Base-by-base conservation (phyloP, 2,113 vertebrate species). In the Sylvia atricapilla region DNA sequence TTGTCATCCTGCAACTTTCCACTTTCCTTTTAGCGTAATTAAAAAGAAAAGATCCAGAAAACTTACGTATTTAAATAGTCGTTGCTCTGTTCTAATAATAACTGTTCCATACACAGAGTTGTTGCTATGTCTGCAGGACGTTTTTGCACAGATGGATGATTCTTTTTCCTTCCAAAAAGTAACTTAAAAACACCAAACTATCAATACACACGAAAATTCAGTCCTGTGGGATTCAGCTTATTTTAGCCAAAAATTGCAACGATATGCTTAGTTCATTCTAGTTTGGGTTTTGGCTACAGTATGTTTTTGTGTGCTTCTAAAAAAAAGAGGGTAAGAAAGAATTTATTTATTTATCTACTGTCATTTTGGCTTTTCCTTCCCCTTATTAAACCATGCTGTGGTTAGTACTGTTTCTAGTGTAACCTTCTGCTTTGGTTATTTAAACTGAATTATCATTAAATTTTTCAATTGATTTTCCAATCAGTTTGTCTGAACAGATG, bases 111-210 rank as follows among this genome's bases (percentile, higher is more conserved):
- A 73, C 89, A 91, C 70, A 93, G 84, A 95, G 44, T 89, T 95
- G 78, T 91, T 93, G 87, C 92, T 95, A 69, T 94, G 91, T 96
- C 90, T 95, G 91, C 89, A 91, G 82, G 27, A 96, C 0, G 0
- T 88, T 91, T 91, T 76, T 95, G 83, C 72, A 86, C 90, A 95
- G 96, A 94, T 90, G 95, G 91, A 90, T 85, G 78, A 74, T 90
- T 88, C 79, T 94, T 92, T 90, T 82, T 79, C 43, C 44, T 94
- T 95, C 87, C 85, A 86, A 63, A 94, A 95, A 83, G 31, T 81
- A 83, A 80, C 79, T 90, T 85, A 60, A 90, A 96, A 92, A 79
- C 79, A 5, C 52, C 23, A 73, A 93, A 62, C 74, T 93, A 82
- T 95, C 90, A 90, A 41, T 93, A 94, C 64, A 46, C 82, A 86